A percentile compares a stretch with the other conserved stretches of the same genome.
Conservation (phyloP, 2,113 vertebrate species). For the Coptodon bakossiorum region DNA sequence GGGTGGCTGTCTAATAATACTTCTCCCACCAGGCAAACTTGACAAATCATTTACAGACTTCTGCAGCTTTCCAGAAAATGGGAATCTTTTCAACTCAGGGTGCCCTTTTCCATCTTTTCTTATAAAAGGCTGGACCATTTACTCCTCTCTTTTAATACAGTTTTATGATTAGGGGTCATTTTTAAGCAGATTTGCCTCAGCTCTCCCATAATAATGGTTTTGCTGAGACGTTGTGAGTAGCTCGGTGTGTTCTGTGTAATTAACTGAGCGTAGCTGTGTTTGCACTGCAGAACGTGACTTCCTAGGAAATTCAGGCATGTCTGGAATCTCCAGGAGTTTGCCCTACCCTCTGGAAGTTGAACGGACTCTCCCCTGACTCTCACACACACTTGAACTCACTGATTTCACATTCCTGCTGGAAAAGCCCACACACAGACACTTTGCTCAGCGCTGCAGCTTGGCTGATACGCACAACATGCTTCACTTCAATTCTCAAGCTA, state of each 20-base stretch:
- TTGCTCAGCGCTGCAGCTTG: neutral
- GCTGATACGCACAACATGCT: neutral
- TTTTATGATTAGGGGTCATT: neutral
- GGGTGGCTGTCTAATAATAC: conserved; percentile 18
- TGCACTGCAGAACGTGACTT: conserved; percentile 38
- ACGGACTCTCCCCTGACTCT: neutral
- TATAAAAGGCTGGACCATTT: neutral
- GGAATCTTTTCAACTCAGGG: neutral
- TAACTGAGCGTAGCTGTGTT: conserved; percentile 18
- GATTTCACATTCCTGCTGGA: conserved; percentile 18
- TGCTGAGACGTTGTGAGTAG: neutral
- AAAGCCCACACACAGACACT: conserved; percentile 25
- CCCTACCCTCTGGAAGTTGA: conserved; percentile 28
- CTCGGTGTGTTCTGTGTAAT: conserved; percentile 1
- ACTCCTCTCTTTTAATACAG: neutral
- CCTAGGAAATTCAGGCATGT: conserved; percentile 64
- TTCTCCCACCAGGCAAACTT: neutral
- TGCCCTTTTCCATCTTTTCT: neutral
- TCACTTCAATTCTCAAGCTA: neutral
- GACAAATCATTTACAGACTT: neutral
- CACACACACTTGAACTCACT: conserved; percentile 41
- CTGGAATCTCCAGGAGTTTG: conserved; percentile 65
- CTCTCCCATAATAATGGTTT: neutral
- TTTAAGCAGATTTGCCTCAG: neutral
- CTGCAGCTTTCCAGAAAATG: neutral